Base-by-base conservation (phyloP, 2,113 vertebrate genomes). In the Pseudopodoces humilis region DNA sequence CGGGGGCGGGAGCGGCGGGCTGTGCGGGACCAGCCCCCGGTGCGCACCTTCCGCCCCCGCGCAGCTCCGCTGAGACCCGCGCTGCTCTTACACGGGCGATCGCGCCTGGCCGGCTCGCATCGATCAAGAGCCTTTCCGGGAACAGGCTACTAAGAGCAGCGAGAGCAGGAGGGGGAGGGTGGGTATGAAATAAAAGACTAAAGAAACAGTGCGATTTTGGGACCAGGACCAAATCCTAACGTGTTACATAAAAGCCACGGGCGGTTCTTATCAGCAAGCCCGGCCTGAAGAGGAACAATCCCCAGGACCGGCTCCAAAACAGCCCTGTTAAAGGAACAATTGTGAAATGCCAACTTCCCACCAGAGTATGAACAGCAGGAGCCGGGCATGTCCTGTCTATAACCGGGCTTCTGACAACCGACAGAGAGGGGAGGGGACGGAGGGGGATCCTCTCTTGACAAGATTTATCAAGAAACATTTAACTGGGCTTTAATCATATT, bases 401-500 rank as follows among this genome's bases (percentile, higher is more conserved):
- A 96, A 95, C 93, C 70, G 59, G 91, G 89, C 92, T 95, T 88
- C 91, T 94, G 91, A 96, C 95, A 94, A 91, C 60, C 83, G 39
- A 71, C 77, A n/a, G 86, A 69, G 91, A 83, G 60, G 69, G 88
- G 92, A 74, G 94, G 90, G 92, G 74, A 12, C n/a, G 83, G 53
- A 75, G 88, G 90, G 85, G 93, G 90, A 91, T 95, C 96, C 97
- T 89, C 90, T 96, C 93, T 91, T 94, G 76, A 94, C 96, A 90
- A 95, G 96, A 94, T 80, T 95, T 92, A 97, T 93, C 81, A 88
- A 97, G 97, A 97, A 95, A 95, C 97, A 87, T 97, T 97, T 95
- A 97, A 97, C 97, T 94, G 96, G 94, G 92, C 96, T 97, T 97
- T 98, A 98, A 97, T 98, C 97, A 94, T 94, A 96, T 98, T 96